phyloP scores from a whole-genome alignment of 2,888 invertebrate species.

The Drosophila hamatofila region DNA sequence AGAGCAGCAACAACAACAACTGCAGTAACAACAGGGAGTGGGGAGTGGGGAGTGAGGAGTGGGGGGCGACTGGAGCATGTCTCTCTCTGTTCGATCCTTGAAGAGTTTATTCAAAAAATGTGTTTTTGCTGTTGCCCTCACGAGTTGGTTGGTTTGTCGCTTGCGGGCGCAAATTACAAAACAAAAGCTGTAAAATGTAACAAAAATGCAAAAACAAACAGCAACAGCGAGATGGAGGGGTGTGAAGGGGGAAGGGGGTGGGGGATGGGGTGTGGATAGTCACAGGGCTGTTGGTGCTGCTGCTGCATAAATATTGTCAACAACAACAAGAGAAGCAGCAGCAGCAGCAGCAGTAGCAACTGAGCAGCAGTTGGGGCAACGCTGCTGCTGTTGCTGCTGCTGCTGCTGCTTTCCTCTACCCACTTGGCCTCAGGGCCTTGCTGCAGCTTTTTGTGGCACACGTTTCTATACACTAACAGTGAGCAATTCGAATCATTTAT shows the following conservation, averaged over 20 bases:
- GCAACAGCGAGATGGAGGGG: slow-evolving; percentile 4
- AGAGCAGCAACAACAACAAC: slow-evolving; percentile 18
- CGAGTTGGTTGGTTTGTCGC: slow-evolving; percentile 46
- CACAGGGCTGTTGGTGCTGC: slow-evolving; percentile 65
- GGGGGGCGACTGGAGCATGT: not conserved
- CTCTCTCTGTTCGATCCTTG: slow-evolving; percentile 63
- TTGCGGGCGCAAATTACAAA: slow-evolving; percentile 68
- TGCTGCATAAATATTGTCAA: slow-evolving; percentile 79
- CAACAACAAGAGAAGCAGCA: slow-evolving; percentile 53
- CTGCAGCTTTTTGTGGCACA: slow-evolving; percentile 58
- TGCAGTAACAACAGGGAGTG: not conserved
- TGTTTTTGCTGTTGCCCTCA: slow-evolving; percentile 32
- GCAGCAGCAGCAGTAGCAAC: slow-evolving; percentile 2
- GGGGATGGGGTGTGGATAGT: not conserved
- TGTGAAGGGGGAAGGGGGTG: not conserved
- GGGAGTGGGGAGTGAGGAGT: not conserved
- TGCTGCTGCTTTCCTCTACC: slow-evolving; percentile 1
- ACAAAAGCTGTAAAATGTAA: slow-evolving; percentile 72
- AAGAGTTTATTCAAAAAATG: slow-evolving; percentile 45
- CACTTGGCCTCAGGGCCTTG: slow-evolving; percentile 36
- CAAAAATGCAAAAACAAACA: slow-evolving; percentile 72
- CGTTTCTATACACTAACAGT: slow-evolving; percentile 34
- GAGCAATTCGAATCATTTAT: not conserved
- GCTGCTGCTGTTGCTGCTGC: not conserved
- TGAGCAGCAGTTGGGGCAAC: slow-evolving; percentile 1